Evolutionary conservation across 2,888 invertebrate genomes (phyloP).

Genomic region (Dexiosoma caninum): DNA sequence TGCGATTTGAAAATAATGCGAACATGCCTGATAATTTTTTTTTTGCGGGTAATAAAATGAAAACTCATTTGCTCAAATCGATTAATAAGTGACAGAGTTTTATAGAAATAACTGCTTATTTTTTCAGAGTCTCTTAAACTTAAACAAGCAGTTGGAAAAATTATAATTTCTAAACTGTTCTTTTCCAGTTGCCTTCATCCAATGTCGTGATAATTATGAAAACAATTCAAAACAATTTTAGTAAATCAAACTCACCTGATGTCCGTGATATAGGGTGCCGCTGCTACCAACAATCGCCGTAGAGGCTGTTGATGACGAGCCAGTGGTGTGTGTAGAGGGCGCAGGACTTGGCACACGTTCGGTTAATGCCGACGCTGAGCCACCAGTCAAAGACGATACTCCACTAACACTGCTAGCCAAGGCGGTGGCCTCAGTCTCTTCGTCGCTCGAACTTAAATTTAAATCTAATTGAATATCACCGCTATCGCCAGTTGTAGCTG

Average conservation of each 20-base stretch:
- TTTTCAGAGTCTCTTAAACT: too few relatives aligned
- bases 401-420: conserved; percentile 29
- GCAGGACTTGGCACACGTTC: conserved; percentile 75
- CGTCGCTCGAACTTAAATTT: conserved; percentile 84
- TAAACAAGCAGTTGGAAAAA: too few relatives aligned
- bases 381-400: background rate
- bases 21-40: too few relatives aligned
- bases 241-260: conserved; percentile 67
- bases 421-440: conserved; percentile 74
- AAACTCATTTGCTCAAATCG: too few relatives aligned
- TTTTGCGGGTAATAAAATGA: too few relatives aligned
- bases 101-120: too few relatives aligned
- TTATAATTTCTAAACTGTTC: too few relatives aligned
- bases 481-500: conserved; percentile 64
- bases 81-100: too few relatives aligned
- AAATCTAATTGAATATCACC: conserved; percentile 83
- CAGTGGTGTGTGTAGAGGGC: conserved; percentile 69
- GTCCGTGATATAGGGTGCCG: conserved; percentile 68
- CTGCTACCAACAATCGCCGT: conserved; percentile 63
- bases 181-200: too few relatives aligned
- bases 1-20: too few relatives aligned
- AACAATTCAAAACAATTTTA: too few relatives aligned
- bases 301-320: conserved; percentile 62
- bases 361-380: conserved; percentile 58
- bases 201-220: too few relatives aligned